Conservation (phyloP, 2,888 invertebrate species). For the Scaptodrosophila latifasciaeformis region DNA sequence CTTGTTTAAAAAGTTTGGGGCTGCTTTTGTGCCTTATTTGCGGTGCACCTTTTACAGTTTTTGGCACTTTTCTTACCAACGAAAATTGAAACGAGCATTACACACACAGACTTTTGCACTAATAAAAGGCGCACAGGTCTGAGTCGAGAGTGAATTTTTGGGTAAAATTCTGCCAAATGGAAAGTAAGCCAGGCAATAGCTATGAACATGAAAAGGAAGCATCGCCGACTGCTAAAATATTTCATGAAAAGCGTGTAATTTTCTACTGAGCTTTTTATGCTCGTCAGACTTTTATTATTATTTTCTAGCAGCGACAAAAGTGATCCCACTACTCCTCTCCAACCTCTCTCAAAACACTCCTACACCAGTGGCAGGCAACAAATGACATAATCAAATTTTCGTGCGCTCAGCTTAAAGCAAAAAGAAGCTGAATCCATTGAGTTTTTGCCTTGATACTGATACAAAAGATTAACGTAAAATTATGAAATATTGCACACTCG, state of each 20-base stretch:
- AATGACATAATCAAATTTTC: slow-evolving; percentile 54
- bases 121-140: too few relatives aligned
- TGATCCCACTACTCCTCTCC: slow-evolving; percentile 31
- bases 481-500: slow-evolving; percentile 64
- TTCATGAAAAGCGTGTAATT: slow-evolving; percentile 40
- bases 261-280: slow-evolving; percentile 26
- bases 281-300: slow-evolving; percentile 22
- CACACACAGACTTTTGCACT: background rate
- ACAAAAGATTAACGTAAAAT: slow-evolving; percentile 55
- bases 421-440: slow-evolving; percentile 13
- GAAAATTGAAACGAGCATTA: slow-evolving; percentile 9
- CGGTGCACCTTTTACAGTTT: slow-evolving; percentile 32
- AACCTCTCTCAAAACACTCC: slow-evolving; percentile 39
- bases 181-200: slow-evolving; percentile 42
- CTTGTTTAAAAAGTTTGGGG: slow-evolving; percentile 2
- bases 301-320: slow-evolving; percentile 48
- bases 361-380: slow-evolving; percentile 15
- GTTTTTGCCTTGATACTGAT: background rate
- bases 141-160: slow-evolving; percentile 8
- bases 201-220: slow-evolving; percentile 21
- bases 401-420: slow-evolving; percentile 52
- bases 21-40: slow-evolving; percentile 5
- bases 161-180: slow-evolving; percentile 36
- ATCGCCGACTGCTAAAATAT: slow-evolving; percentile 16
- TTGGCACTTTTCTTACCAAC: slow-evolving; percentile 37